Base-by-base conservation (phyloP, 1,140 invertebrate species). In the Drosophila micromelanica region DNA sequence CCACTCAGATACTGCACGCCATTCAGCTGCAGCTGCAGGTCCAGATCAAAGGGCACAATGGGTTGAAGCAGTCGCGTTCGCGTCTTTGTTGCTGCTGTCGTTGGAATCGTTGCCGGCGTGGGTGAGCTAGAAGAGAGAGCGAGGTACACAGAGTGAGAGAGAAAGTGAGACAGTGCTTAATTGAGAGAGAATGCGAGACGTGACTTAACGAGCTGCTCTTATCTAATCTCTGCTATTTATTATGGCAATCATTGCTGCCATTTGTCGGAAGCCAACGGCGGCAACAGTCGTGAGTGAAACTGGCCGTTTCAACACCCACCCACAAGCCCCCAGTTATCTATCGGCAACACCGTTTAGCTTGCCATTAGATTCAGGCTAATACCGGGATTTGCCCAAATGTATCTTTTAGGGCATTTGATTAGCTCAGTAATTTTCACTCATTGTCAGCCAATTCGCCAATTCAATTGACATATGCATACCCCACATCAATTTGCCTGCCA, bases 211-310 rank as follows among this genome's bases (percentile, higher is more conserved):
- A 74, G 69, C 30, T 64, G 67, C 59, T 63, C 51, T 65, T 77
- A 76, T 73, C 72, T 74, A 74, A 74, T 74, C 72, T 42, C 12
- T 30, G 56, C 65, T 46, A 57, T 63, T 73, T 69, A 73, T 69
- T 73, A 69, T 69, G 57, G 71, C 71, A 73, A 73, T 73, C 65
- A 43, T 35, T 61, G 57, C 30, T 57, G 67, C 46, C 68, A 89
- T 87, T 86, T 86, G 82, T 87, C 82, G 82, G 82, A 87, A 87
- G 82, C 80, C 73, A 84, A 82, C 65, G 69, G 74, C 59, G 51
- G 57, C 65, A 59, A 60, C 52, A 68, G 57, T 77, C 75, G 75
- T 77, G 76, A 86, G 82, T 76, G 67, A 78, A 75, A 68, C 69
- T 67, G 78, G 13, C 73, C 27, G 54, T 73, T 87, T 89, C 68